Evolutionary conservation across 2,797 vertebrate species (phyloP).

Genomic region (Pangasius mekongensis): DNA sequence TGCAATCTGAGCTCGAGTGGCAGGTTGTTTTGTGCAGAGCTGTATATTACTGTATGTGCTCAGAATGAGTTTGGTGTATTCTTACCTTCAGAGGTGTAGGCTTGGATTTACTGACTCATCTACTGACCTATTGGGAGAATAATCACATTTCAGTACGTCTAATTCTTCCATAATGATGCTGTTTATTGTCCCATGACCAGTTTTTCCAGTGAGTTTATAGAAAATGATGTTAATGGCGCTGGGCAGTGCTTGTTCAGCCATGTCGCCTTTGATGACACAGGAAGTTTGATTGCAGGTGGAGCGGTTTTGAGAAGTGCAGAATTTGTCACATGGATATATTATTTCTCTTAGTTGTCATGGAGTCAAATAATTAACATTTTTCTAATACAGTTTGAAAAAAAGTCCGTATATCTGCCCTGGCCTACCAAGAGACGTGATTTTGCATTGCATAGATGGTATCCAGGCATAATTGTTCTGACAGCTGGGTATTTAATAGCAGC

Average conservation of each 20-base stretch:
- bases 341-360: background rate
- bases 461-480: background rate
- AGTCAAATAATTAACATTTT: background rate
- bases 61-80: background rate
- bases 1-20: background rate
- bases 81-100: background rate
- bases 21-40: background rate
- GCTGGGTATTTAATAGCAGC: background rate
- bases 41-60: background rate
- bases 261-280: background rate
- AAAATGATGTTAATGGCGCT: background rate
- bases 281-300: slow-evolving; percentile 4
- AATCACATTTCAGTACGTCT: background rate
- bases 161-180: background rate
- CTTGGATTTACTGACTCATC: background rate
- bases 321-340: background rate
- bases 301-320: background rate
- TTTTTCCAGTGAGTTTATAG: background rate
- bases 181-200: background rate
- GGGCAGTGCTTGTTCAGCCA: slow-evolving; percentile 9
- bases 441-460: background rate
- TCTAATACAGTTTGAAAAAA: background rate
- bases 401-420: background rate
- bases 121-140: background rate
- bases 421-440: background rate